A percentile compares a stretch with the other conserved stretches of the same genome.
Conservation (phyloP, 2,113 vertebrate genomes). For the Oryzias celebensis region DNA sequence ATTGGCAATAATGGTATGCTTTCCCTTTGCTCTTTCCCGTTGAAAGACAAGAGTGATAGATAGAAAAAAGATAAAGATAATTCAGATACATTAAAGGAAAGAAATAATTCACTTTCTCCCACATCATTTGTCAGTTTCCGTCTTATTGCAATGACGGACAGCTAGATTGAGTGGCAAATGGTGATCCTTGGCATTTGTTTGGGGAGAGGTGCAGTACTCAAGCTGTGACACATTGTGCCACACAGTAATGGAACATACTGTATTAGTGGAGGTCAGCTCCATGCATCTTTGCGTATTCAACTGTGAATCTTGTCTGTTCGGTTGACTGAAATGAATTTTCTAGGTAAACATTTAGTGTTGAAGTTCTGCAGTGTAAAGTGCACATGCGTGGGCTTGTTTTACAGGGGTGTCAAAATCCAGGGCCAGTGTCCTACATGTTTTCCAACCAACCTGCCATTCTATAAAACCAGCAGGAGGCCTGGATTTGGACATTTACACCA, state of each 20-base stretch:
- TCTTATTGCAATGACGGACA: constrained; percentile 22
- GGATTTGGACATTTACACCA: not conserved
- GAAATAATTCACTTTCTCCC: not conserved
- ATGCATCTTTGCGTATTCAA: constrained; percentile 26
- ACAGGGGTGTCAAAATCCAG: not conserved
- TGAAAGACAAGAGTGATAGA: constrained; percentile 20
- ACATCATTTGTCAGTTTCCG: not conserved
- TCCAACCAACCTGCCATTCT: too few relatives aligned
- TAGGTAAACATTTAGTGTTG: constrained; percentile 52
- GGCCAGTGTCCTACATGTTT: too few relatives aligned
- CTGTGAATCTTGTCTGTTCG: constrained; percentile 15
- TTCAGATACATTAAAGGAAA: not conserved
- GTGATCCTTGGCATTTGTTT: constrained; percentile 38
- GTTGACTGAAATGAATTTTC: constrained; percentile 42
- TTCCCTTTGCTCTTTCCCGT: constrained; percentile 15
- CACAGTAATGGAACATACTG: constrained; percentile 14
- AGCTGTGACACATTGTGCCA: constrained; percentile 36
- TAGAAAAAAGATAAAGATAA: constrained; percentile 6
- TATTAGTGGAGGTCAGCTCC: constrained; percentile 25
- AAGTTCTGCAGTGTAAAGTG: constrained; percentile 33
- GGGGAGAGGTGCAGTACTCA: constrained; percentile 18
- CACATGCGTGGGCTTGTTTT: constrained; percentile 3
- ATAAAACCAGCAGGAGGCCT: too few relatives aligned
- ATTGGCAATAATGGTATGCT: constrained; percentile 34
- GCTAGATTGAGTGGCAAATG: constrained; percentile 27